These are phyloP conservation scores for Murina feae DNA, from an alignment of 2,113 vertebrate genomes.

Conservation along the genomic window DNA sequence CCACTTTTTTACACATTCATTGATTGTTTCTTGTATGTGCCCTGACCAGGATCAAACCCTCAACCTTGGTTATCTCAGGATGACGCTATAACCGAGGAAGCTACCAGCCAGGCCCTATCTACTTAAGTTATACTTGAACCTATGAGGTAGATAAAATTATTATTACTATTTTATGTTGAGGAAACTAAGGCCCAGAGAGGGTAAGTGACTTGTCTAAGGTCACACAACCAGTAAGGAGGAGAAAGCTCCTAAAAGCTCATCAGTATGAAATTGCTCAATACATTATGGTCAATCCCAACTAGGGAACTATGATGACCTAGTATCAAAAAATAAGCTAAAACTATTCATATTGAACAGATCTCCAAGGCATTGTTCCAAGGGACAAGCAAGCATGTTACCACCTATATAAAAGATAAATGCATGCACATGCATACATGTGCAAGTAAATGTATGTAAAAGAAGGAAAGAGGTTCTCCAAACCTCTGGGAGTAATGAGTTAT, in stretches of 20 bases:
- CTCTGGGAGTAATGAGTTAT: background rate
- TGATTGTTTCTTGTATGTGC: background rate
- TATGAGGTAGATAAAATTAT: background rate
- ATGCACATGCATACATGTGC: background rate
- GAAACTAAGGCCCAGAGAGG: background rate
- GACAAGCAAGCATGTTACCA: background rate
- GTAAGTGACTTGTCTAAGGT: background rate
- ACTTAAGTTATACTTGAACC: background rate
- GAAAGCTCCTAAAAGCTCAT: background rate
- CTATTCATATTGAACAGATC: constrained; percentile 12
- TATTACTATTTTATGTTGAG: background rate
- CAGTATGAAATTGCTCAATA: background rate
- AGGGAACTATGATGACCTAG: background rate
- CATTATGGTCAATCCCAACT: background rate
- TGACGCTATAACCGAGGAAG: background rate
- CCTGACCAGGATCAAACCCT: background rate
- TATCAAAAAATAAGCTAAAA: background rate
- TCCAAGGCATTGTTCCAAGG: background rate
- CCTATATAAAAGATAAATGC: background rate
- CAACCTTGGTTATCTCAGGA: background rate
- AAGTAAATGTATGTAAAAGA: background rate
- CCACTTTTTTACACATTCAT: background rate
- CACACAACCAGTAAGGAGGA: background rate
- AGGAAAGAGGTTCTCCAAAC: background rate
- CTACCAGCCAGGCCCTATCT: background rate